Evolutionary conservation across 2,888 invertebrate genomes (phyloP), one percentile per base, ranked within the genome.

Genomic region (Drosophila mettleri): DNA sequence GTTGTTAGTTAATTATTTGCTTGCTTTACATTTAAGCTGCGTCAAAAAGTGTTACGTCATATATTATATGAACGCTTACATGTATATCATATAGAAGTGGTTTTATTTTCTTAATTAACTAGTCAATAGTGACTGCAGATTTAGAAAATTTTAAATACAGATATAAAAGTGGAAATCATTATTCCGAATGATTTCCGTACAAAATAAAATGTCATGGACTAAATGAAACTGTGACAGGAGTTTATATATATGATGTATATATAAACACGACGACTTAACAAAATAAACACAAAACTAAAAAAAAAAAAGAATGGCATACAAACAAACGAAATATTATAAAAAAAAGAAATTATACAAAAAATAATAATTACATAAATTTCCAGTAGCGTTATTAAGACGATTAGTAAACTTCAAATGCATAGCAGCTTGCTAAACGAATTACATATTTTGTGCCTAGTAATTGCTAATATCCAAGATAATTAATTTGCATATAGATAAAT

Each of bases 371-470:
- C 33, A 48, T 29, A 62, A 45, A 49, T 41, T 60, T 55, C 48
- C 68, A 76, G 68, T 76, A 61, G 43, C 49, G 24, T 43, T 36
- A 51, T 52, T 64, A 29, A 36, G 39, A 60, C 22, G 62, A 64
- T 41, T 24, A 14, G n/a, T 53, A 33, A 70, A 71, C 66, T 69
- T 68, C 64, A 57, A 69, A 65, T 77, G 69, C 68, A 70, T 69
- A 78, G 68, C 65, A 54, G 61, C 65, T 75, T 78, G 59, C 75
- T 79, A 87, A 70, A 73, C 75, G 51, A 80, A 78, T 80, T 84
- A 70, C 65, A 80, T 86, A 84, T 69, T 83, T 88, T 87, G 86
- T 82, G 83, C 83, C 88, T 83, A 83, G 64, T 79, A 88, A 80
- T 88, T 86, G 74, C 88, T 84, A 84, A 84, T 84, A 84, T 86